Percentiles rank a stretch among this genome's conserved stretches.
These are phyloP conservation scores for Apamea anceps DNA, from an alignment of 2,888 invertebrate genomes.

Conservation along the genomic window DNA sequence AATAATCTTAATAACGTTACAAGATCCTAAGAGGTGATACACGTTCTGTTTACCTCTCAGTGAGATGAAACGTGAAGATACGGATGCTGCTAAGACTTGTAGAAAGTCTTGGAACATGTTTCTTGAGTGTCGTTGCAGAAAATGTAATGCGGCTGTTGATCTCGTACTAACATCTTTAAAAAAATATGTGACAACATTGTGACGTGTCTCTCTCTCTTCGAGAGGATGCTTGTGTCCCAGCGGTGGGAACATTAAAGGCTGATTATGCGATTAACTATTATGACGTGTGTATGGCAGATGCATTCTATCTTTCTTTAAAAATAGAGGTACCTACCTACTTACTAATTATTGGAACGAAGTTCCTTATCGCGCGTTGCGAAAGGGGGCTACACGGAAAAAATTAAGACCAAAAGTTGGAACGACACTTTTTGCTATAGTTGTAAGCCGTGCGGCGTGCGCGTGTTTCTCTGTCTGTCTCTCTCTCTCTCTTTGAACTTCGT, in stretches of 20 bases:
- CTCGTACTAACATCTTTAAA: background rate
- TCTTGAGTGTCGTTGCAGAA: slow-evolving; percentile 29
- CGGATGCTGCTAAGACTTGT: slow-evolving; percentile 43
- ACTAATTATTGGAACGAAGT: no score
- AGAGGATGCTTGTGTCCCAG: background rate
- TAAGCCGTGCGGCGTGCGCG: no score
- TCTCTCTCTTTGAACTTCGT: no score
- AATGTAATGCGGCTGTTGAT: slow-evolving; percentile 43
- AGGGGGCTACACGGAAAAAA: no score
- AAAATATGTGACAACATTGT: background rate
- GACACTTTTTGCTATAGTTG: no score
- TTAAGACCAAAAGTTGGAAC: no score
- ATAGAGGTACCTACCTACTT: no score
- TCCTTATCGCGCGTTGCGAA: no score
- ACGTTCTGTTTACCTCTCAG: slow-evolving; percentile 55
- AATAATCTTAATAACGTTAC: slow-evolving; percentile 37
- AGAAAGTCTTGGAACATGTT: slow-evolving; percentile 59
- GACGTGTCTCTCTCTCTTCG: background rate
- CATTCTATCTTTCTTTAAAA: no score
- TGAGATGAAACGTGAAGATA: slow-evolving; percentile 61
- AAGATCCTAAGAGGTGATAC: slow-evolving; percentile 49
- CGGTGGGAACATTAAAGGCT: background rate
- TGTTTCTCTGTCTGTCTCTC: no score
- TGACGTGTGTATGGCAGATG: background rate
- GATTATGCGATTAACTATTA: background rate